These are phyloP conservation scores for Hippocampus comes DNA, from an alignment of 2,113 vertebrate genomes.

Conservation along the genomic window DNA sequence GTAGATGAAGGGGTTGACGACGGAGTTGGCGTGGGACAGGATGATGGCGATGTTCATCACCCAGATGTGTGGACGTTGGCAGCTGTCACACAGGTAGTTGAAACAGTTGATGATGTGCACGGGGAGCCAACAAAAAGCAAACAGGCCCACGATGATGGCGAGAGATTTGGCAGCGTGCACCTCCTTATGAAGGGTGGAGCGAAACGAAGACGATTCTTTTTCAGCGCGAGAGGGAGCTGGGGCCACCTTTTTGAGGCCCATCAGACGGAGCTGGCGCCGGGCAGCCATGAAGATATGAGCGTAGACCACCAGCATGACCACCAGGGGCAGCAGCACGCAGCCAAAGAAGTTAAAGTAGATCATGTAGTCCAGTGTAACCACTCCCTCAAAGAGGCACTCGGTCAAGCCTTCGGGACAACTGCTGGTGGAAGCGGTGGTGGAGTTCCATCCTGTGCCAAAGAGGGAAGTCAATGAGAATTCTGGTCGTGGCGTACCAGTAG, in stretches of 20 bases:
- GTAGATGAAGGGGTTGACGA: conserved; percentile 95
- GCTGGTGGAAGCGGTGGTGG: neutral
- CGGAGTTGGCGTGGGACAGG: conserved; percentile 91
- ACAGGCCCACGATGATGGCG: conserved; percentile 92
- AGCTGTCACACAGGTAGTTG: conserved; percentile 79
- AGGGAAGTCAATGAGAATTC: neutral
- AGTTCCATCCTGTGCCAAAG: conserved; percentile 38
- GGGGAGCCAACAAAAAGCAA: conserved; percentile 92
- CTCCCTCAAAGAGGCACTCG: conserved; percentile 83
- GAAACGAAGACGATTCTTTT: conserved; percentile 37
- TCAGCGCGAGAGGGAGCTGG: conserved; percentile 6
- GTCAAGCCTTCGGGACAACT: conserved; percentile 71
- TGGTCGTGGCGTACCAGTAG: no score
- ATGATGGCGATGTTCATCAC: conserved; percentile 90
- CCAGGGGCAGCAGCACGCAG: conserved; percentile 83
- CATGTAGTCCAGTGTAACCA: conserved; percentile 95
- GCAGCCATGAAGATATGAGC: conserved; percentile 90
- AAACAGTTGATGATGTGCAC: conserved; percentile 91
- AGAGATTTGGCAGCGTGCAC: conserved; percentile 91
- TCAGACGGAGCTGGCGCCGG: conserved; percentile 86
- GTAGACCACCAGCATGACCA: conserved; percentile 90
- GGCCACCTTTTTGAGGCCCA: conserved; percentile 75
- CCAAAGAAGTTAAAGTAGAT: conserved; percentile 96
- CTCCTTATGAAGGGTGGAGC: conserved; percentile 85
- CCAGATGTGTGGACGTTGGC: conserved; percentile 74